Conservation (phyloP, 2,888 invertebrate genomes). For the Tenthredo notha region DNA sequence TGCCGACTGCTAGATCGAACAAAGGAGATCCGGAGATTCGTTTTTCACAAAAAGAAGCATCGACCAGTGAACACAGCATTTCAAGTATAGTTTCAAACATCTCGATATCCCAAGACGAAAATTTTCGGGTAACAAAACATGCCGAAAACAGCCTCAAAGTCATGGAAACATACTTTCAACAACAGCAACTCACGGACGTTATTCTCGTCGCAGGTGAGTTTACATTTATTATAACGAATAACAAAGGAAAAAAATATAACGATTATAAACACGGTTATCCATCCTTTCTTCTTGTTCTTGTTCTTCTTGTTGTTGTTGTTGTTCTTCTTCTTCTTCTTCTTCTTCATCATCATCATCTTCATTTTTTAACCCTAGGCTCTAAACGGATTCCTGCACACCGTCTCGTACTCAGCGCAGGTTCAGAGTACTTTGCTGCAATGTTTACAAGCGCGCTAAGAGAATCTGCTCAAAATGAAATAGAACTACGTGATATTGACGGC, state of each 20-base stretch:
- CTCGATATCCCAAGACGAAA: slow-evolving; percentile 87
- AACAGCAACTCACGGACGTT: slow-evolving; percentile 93
- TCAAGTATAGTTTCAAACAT: slow-evolving; percentile 70
- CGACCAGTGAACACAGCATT: slow-evolving; percentile 73
- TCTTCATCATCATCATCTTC: too few species aligned
- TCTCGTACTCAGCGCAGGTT: slow-evolving; percentile 93
- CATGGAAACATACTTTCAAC: slow-evolving; percentile 90
- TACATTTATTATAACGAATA: neutral
- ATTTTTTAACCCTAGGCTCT: slow-evolving; percentile 71
- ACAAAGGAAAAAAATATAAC: slow-evolving; percentile 40
- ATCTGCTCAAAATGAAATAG: slow-evolving; percentile 90
- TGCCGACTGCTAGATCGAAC: slow-evolving; percentile 59
- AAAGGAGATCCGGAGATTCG: slow-evolving; percentile 67
- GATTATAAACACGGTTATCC: too few species aligned
- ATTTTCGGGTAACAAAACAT: slow-evolving; percentile 88
- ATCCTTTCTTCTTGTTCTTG: too few species aligned
- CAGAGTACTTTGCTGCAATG: slow-evolving; percentile 98
- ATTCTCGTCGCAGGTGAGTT: slow-evolving; percentile 88
- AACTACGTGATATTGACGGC: slow-evolving; percentile 91
- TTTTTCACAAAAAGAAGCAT: slow-evolving; percentile 69
- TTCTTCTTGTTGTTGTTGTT: too few species aligned
- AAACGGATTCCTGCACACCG: slow-evolving; percentile 89
- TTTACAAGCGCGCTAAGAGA: slow-evolving; percentile 94
- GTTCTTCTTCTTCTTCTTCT: too few species aligned
- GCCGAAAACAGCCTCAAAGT: slow-evolving; percentile 90